phyloP scores from a whole-genome alignment of 2,888 invertebrate genomes.

The Carabus problematicus region DNA sequence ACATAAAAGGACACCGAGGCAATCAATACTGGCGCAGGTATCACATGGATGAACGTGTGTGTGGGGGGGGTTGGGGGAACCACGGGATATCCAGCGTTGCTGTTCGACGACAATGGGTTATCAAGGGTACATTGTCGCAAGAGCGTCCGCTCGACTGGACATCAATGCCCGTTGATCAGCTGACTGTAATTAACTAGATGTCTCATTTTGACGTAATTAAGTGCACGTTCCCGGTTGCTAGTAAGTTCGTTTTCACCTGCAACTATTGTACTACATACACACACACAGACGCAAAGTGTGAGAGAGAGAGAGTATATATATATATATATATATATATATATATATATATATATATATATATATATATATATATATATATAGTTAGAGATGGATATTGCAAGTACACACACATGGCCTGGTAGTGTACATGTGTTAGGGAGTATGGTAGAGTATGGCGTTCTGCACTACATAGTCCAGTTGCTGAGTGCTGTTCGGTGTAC shows the following conservation, averaged over 20 bases:
- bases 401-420: no score
- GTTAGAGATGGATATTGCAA: no score
- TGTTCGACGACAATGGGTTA: conserved; percentile 29
- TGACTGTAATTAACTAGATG: conserved; percentile 39
- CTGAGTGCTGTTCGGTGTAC: conserved; percentile 31
- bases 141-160: conserved; percentile 31
- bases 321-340: no score
- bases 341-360: no score
- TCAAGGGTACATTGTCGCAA: conserved; percentile 29
- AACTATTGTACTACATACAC: no score
- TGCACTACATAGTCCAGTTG: background rate
- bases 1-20: conserved; percentile 23
- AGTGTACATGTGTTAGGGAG: background rate
- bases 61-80: no score
- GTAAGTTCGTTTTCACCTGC: no score
- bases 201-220: conserved; percentile 39
- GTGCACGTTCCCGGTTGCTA: conserved; percentile 14
- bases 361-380: no score
- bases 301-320: no score
- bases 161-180: conserved; percentile 34
- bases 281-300: no score
- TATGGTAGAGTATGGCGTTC: background rate
- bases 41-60: conserved; percentile 23
- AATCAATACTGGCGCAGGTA: conserved; percentile 12
- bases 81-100: no score